Base-by-base conservation (phyloP, 2,113 vertebrate species). In the Accipiter cooperii region DNA sequence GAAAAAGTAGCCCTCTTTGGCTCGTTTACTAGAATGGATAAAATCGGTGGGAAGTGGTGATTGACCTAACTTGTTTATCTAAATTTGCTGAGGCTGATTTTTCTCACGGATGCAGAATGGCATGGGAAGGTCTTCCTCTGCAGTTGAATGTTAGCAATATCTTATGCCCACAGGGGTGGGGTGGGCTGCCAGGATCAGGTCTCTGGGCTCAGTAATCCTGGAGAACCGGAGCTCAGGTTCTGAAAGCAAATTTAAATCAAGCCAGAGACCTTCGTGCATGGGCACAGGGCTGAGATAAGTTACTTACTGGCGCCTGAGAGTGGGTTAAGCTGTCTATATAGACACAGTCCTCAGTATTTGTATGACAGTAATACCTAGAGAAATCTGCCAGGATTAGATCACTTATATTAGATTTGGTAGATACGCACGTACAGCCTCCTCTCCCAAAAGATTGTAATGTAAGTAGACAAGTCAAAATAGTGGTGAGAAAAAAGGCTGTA, bases 271-370 rank as follows among this genome's bases (percentile, higher is more conserved):
- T 47, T 6, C 10, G 49, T n/a, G 55, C 49, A 17, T 4, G 14
- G 68, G 93, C 17, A 6, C 25, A 47, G 87, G 2, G 2, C 75
- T 70, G 87, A 71, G 94, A 73, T 76, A 88, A 96, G 79, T 95
- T 93, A 80, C 84, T 95, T 29, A 58, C 36, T 46, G 70, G 58
- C 0, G 0, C 83, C 57, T 69, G 90, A 83, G 96, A 90, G 92
- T 29, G 66, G 93, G 93, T 97, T 95, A 95, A 97, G 90, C 93
- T 96, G 75, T 96, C 96, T 94, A 77, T 97, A 84, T 92, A 97
- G 96, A 96, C 96, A 95, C 63, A 96, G 85, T 54, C 78, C 86
- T 94, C 36, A 22, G 88, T 78, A 38, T 82, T 6, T 54, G 31
- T 92, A 57, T 96, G 94, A 96, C 93, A 91, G 94, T 84, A 96